These are phyloP conservation scores for Scelioninae gen. 1 DNA, from an alignment of 2,888 invertebrate genomes.

Conservation along the genomic window DNA sequence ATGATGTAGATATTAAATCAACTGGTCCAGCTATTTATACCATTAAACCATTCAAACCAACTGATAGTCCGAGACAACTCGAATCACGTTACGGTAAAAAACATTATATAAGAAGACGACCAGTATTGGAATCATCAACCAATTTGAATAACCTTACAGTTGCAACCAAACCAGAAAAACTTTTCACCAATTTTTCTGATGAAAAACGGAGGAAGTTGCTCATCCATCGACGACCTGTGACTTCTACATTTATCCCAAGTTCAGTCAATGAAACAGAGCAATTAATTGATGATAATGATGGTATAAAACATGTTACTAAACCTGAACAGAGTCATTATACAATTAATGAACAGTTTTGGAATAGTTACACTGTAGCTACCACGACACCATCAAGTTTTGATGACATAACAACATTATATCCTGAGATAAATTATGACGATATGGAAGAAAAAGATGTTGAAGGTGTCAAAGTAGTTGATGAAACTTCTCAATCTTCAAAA, in stretches of 20 bases:
- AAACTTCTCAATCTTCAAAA: not conserved
- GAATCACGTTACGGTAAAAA: constrained; percentile 73
- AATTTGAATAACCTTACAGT: not conserved
- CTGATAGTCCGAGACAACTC: constrained; percentile 19
- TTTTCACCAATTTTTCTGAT: not conserved
- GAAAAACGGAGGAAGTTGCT: constrained; percentile 77
- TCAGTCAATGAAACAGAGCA: constrained; percentile 22
- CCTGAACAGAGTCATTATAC: constrained; percentile 25
- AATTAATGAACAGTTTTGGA: constrained; percentile 73
- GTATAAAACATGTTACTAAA: constrained; percentile 14
- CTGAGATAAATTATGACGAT: not conserved
- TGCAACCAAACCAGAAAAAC: constrained; percentile 48
- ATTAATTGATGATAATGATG: constrained; percentile 5
- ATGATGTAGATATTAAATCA: constrained; percentile 24
- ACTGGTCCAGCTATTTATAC: constrained; percentile 11
- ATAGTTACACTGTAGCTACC: constrained; percentile 69
- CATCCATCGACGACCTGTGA: constrained; percentile 75
- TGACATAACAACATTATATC: constrained; percentile 1
- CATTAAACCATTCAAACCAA: constrained; percentile 3
- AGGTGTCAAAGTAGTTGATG: not conserved
- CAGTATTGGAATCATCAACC: constrained; percentile 52
- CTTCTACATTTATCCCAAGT: constrained; percentile 61
- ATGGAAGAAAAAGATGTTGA: constrained; percentile 7
- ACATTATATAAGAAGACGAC: constrained; percentile 77
- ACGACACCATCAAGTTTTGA: not conserved